phyloP scores from a whole-genome alignment of 2,113 vertebrate species.

The Eulacestoma nigropectus region DNA sequence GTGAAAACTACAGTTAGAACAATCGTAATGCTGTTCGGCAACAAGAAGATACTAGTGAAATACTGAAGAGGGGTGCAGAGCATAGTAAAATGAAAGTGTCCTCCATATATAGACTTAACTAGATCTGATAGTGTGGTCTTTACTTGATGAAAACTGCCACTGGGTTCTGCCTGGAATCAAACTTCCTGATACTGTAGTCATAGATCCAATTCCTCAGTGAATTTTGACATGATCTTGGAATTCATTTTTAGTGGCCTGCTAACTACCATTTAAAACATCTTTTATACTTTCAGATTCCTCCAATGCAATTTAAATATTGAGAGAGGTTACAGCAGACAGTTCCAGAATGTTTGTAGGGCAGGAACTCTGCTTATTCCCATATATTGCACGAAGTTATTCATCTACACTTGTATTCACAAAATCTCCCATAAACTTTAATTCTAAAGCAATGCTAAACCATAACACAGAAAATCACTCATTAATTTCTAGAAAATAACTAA shows the following conservation, averaged over 20 bases:
- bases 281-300: not conserved
- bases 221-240: not conserved
- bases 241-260: not conserved
- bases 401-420: not conserved
- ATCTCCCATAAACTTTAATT: not conserved
- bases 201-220: not conserved
- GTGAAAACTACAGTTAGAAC: not conserved
- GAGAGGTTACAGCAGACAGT: not conserved
- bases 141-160: not conserved
- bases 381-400: not conserved
- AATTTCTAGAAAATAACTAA: not conserved
- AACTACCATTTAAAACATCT: not conserved
- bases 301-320: not conserved
- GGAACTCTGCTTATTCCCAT: not conserved
- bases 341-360: not conserved
- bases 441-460: not conserved
- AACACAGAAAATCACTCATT: not conserved
- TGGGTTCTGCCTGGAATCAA: not conserved
- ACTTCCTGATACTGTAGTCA: not conserved
- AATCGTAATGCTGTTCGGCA: not conserved
- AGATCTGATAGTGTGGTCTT: not conserved
- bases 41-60: not conserved
- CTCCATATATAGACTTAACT: not conserved
- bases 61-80: not conserved
- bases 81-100: not conserved